phyloP scores from a whole-genome alignment of 2,797 vertebrate species.

The Sylvia borin region DNA sequence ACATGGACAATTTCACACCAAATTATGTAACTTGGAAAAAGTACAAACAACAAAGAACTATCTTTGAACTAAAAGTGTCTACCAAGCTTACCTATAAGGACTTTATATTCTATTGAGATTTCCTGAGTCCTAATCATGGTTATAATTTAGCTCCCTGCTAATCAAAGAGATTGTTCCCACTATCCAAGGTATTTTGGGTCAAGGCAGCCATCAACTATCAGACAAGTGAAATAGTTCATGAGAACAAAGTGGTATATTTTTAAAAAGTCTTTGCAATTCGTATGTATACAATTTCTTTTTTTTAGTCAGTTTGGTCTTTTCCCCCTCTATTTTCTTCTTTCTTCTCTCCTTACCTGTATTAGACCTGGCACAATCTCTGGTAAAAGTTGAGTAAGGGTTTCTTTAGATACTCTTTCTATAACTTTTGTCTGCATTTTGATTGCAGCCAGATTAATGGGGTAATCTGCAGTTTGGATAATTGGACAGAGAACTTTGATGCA shows the following conservation, averaged over 20 bases:
- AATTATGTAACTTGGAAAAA: neutral
- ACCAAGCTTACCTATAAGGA: neutral
- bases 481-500: conserved; percentile 97
- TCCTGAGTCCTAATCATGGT: neutral
- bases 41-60: neutral
- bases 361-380: conserved; percentile 95
- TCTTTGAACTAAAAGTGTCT: neutral
- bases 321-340: rapidly evolving
- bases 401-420: conserved; percentile 90
- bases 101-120: neutral
- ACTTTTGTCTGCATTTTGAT: conserved; percentile 99
- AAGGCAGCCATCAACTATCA: neutral
- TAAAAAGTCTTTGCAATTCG: neutral
- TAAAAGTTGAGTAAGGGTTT: conserved; percentile 86
- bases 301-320: neutral
- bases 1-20: neutral
- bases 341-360: conserved; percentile 84
- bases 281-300: neutral
- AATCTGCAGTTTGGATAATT: conserved; percentile 96
- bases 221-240: neutral
- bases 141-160: neutral
- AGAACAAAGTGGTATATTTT: neutral
- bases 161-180: neutral
- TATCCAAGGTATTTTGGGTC: neutral
- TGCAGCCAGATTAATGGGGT: conserved; percentile 95